Conservation (phyloP, 2,888 invertebrate species). For the Mimachlamys varia region DNA sequence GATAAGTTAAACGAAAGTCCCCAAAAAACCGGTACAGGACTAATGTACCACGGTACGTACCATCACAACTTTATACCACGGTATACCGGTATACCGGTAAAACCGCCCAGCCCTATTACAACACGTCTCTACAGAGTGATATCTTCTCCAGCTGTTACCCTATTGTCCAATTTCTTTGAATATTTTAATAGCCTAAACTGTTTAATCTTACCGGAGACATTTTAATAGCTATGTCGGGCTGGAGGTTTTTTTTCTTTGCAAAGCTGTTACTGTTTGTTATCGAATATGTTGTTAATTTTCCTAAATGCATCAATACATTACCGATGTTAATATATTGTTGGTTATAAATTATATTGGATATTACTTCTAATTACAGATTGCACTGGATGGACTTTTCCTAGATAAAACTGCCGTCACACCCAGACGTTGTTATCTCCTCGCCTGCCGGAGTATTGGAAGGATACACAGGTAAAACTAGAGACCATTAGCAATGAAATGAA, state of each 20-base stretch:
- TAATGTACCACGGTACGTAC: no score
- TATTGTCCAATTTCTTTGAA: neutral
- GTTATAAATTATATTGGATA: neutral
- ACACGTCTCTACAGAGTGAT: neutral
- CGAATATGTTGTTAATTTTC: neutral
- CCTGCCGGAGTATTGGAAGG: neutral
- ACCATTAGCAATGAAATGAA: neutral
- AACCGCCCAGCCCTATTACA: no score
- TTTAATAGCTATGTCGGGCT: neutral
- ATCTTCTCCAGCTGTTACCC: neutral
- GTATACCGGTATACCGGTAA: no score
- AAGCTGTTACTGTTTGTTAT: constrained; percentile 28
- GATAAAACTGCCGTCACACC: neutral
- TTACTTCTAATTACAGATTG: neutral
- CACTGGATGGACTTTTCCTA: constrained; percentile 8
- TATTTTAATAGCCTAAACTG: neutral
- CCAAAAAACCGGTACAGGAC: no score
- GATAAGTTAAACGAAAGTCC: no score
- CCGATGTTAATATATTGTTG: neutral
- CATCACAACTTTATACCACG: no score
- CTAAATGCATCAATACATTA: neutral
- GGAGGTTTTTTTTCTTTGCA: neutral
- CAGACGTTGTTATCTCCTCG: neutral
- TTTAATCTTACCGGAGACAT: neutral
- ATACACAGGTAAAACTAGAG: neutral